These are phyloP conservation scores for Bombus consobrinus DNA, from an alignment of 1,140 invertebrate species.

Conservation along the genomic window DNA sequence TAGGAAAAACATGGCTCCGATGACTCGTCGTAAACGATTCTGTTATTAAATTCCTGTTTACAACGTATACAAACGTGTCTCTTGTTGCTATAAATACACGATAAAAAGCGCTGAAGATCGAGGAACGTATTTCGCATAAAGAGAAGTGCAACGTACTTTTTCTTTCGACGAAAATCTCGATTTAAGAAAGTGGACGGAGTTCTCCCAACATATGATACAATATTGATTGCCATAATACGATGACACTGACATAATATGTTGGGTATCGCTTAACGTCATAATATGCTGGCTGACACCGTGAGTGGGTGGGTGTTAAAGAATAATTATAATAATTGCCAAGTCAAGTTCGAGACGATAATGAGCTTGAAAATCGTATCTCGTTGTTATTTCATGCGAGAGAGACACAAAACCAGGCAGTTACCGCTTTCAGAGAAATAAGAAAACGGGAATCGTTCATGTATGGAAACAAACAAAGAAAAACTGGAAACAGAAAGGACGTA, in stretches of 20 bases:
- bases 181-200: too few species aligned
- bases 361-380: background rate
- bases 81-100: background rate
- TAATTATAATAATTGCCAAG: background rate
- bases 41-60: background rate
- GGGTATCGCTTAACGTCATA: too few species aligned
- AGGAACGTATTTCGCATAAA: background rate
- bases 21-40: background rate
- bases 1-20: background rate
- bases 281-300: background rate
- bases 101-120: too few species aligned
- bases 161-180: background rate
- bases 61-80: background rate
- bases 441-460: background rate
- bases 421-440: background rate
- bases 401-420: conserved; percentile 50
- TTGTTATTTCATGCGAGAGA: background rate
- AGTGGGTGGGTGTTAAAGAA: background rate
- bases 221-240: too few species aligned
- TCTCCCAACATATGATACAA: background rate
- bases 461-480: background rate
- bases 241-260: too few species aligned
- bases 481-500: background rate
- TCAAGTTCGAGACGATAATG: background rate
- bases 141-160: too few species aligned